These are phyloP conservation scores for Protophormia terraenovae DNA, from an alignment of 2,888 invertebrate genomes.

Conservation along the genomic window DNA sequence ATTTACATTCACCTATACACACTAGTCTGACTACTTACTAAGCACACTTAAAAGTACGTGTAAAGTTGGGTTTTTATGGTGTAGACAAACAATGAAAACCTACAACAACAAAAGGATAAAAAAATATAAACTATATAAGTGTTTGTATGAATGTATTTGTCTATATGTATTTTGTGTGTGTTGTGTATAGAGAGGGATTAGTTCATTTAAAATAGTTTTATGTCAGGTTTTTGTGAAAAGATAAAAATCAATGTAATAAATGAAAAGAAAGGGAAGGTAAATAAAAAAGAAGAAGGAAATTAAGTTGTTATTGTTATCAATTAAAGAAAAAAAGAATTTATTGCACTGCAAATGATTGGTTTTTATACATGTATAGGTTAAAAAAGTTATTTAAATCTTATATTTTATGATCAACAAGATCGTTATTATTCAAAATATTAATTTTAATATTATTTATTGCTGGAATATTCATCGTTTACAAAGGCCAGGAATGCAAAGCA, in stretches of 20 bases:
- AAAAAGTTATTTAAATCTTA: too few species aligned
- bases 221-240: conserved; percentile 33
- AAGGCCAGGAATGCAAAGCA: too few species aligned
- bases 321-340: too few species aligned
- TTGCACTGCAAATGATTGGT: too few species aligned
- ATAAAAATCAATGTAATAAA: conserved; percentile 28
- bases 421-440: too few species aligned
- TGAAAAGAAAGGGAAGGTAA: not conserved
- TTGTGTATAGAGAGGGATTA: conserved; percentile 43
- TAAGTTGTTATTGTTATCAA: too few species aligned
- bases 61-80: conserved; percentile 57
- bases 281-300: too few species aligned
- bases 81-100: conserved; percentile 63
- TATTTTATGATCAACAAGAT: too few species aligned
- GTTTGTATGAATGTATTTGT: not conserved
- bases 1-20: conserved; percentile 6
- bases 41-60: conserved; percentile 59
- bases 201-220: conserved; percentile 55
- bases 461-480: too few species aligned
- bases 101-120: conserved; percentile 46
- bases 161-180: not conserved
- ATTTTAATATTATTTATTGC: too few species aligned
- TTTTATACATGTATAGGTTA: too few species aligned
- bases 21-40: conserved; percentile 5
- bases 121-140: not conserved